Base-by-base conservation (phyloP, 1,140 invertebrate species). In the Dendrolimus punctatus region DNA sequence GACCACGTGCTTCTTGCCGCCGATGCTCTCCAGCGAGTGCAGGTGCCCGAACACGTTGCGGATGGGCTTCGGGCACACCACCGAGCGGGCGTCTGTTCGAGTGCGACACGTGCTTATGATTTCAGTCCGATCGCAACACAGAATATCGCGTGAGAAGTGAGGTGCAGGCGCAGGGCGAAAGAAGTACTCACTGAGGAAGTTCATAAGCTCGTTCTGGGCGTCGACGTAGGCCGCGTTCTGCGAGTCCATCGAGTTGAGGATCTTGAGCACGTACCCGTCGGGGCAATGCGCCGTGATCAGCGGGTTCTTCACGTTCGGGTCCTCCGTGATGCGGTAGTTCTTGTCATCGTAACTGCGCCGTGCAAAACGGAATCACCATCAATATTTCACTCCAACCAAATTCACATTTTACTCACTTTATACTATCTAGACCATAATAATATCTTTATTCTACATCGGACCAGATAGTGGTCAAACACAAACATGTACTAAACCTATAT, bases 191-290 rank as follows among this genome's bases (percentile, higher is more conserved):
- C 92, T 80, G 46, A 95, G 85, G 71, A 89, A 92, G 4, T 93
- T 73, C 84, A 95, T 88, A 43, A 93, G 80, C 57, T 92, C 85
- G 56, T 90, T 93, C 76, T 95, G 94, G 0, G 90, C 93, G 48
- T 94, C 92, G 8, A 95, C 88, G 23, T 93, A 83, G 2, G 78
- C 65, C 0, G 81, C 71, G 40, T 94, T 91, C 64, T 91, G 86
- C 0, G 95, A 95, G 72, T 96, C 94, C 68, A 95, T 84, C 0
- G 92, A 90, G 79, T 96, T 97, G 23, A 94, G 84, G 42, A 97
- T 90, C 85, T 96, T 96, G 39, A 97, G 80, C 6, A 95, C 91
- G 66, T 95, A 97, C 0, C 93, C 93, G 62, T 91, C 64, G 0
- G 81, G 77, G 36, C 80, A 86, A 45, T 89, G 85, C 0, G 76